A percentile compares a stretch with the other conserved stretches of the same genome.
These are phyloP conservation scores for Callinectes sapidus DNA, from an alignment of 2,888 invertebrate species.

Conservation along the genomic window DNA sequence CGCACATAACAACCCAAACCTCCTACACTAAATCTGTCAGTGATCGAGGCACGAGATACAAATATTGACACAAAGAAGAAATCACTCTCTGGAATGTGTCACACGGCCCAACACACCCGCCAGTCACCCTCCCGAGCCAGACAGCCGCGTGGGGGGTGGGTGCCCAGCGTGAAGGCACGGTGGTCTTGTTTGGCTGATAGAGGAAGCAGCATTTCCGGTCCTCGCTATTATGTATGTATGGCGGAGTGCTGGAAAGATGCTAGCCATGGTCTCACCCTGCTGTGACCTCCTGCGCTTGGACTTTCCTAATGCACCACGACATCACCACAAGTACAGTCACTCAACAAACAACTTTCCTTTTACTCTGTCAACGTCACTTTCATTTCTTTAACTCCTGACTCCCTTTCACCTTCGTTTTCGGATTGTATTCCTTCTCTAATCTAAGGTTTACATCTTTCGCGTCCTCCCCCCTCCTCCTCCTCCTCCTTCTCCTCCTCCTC, in stretches of 20 bases:
- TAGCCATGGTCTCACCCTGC: background rate
- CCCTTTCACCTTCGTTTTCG: background rate
- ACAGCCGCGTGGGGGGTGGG: background rate
- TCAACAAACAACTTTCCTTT: conserved; percentile 6
- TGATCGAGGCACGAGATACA: background rate
- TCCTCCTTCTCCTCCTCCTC: background rate
- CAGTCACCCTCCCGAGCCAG: background rate
- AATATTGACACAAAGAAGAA: background rate
- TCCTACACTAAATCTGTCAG: background rate
- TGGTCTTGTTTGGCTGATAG: background rate
- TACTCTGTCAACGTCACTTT: conserved; percentile 2
- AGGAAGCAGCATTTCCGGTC: background rate
- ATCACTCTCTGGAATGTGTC: background rate
- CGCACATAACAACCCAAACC: background rate
- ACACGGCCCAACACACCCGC: background rate
- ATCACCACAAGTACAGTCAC: background rate
- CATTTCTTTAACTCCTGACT: background rate
- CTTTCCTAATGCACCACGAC: background rate
- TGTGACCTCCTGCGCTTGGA: background rate
- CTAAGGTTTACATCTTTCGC: conserved; percentile 18
- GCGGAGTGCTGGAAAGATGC: background rate
- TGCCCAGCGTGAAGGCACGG: background rate
- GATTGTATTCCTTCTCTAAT: background rate
- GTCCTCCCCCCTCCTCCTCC: background rate
- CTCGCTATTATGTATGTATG: background rate